Conservation (phyloP, 2,888 invertebrate species). For the Metalampra italica region DNA sequence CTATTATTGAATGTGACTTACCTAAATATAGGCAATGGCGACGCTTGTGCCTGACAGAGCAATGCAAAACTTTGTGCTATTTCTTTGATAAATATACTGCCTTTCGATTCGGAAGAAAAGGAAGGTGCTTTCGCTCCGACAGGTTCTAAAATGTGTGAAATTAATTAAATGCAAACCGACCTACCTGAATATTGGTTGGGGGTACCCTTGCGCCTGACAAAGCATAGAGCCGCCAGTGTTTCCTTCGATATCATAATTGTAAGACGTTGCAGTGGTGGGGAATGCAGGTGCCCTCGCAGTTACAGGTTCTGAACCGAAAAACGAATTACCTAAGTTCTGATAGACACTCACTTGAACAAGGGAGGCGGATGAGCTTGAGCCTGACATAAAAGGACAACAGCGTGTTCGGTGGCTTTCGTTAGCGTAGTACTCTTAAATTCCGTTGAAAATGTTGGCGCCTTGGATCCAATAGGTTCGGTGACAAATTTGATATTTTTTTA, state of each 20-base stretch:
- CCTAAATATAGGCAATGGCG: constrained; percentile 82
- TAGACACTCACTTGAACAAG: constrained; percentile 64
- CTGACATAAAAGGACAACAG: constrained; percentile 85
- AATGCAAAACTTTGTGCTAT: constrained; percentile 79
- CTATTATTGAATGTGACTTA: constrained; percentile 47
- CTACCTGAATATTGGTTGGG: constrained; percentile 84
- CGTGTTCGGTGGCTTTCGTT: constrained; percentile 56
- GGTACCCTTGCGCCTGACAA: constrained; percentile 79
- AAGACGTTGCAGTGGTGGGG: constrained; percentile 70
- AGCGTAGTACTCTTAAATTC: constrained; percentile 12
- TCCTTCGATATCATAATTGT: constrained; percentile 62
- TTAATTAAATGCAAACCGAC: constrained; percentile 23
- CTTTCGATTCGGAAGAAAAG: constrained; percentile 81
- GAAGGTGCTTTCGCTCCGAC: constrained; percentile 81
- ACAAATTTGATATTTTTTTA: constrained; percentile 19
- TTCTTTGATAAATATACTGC: constrained; percentile 80
- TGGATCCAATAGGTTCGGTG: constrained; percentile 84
- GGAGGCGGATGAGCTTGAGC: constrained; percentile 88
- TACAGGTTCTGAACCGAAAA: constrained; percentile 67
- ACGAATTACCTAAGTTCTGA: constrained; percentile 4
- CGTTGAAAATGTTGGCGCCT: constrained; percentile 83
- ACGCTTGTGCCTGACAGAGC: constrained; percentile 81
- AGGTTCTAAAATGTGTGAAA: constrained; percentile 71
- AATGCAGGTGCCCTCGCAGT: constrained; percentile 72
- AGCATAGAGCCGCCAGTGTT: constrained; percentile 66